Evolutionary conservation across 53 echinoderm and acorn worm species (phyloP).

Genomic region (Stichopus horrens): DNA sequence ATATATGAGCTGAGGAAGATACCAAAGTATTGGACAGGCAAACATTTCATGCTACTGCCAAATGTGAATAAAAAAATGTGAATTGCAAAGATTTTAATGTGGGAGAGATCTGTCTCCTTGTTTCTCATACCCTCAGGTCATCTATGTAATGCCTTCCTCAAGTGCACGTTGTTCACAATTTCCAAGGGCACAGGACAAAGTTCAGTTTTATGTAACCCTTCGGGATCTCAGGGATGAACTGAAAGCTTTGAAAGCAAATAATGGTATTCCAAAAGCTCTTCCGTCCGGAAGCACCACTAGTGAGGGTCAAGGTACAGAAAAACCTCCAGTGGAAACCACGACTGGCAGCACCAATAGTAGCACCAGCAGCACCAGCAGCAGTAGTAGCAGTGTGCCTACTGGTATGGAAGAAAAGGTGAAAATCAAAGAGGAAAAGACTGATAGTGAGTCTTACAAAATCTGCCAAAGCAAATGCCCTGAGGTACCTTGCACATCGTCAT

Average conservation of each 20-base stretch:
- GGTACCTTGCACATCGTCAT: conserved; percentile 29
- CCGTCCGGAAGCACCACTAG: conserved; percentile 52
- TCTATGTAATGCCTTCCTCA: conserved; percentile 99
- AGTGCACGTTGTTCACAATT: conserved; percentile 99
- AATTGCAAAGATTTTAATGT: not conserved
- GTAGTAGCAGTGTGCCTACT: conserved; percentile 10
- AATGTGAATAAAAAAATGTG: not conserved
- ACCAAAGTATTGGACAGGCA: not conserved
- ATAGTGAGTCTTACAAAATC: conserved; percentile 35
- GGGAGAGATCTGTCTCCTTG: not conserved
- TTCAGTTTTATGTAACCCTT: conserved; percentile 89
- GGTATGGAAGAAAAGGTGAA: conserved; percentile 35
- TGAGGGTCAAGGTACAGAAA: conserved; percentile 61
- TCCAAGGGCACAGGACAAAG: conserved; percentile 98
- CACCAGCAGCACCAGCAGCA: conserved; percentile 48
- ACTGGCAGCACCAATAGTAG: conserved; percentile 47
- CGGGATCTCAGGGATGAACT: conserved; percentile 94
- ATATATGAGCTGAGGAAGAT: too few species aligned
- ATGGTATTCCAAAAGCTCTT: conserved; percentile 52
- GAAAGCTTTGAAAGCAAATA: conserved; percentile 57
- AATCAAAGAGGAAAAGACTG: conserved; percentile 47
- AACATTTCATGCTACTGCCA: not conserved
- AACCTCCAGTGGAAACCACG: conserved; percentile 62
- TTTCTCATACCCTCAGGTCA: conserved; percentile 59
- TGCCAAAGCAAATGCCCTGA: conserved; percentile 42